Evolutionary conservation across 2,113 vertebrate species (phyloP).

Genomic region (Sturnus vulgaris): DNA sequence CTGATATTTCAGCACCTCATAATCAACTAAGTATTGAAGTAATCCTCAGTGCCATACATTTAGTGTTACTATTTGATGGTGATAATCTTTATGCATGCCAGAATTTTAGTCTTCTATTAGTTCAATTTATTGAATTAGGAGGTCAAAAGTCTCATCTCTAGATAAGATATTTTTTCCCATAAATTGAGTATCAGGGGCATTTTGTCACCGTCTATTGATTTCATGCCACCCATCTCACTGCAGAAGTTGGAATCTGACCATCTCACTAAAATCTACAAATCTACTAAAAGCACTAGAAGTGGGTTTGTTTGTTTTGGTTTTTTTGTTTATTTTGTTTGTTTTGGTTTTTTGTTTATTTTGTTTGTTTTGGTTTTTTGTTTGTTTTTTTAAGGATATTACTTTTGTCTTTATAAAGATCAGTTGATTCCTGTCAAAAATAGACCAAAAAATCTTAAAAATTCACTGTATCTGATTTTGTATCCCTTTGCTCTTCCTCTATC

Average conservation of each 20-base stretch:
- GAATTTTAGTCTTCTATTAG: not conserved
- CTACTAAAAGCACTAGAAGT: not conserved
- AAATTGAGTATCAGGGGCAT: not conserved
- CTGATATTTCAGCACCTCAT: not conserved
- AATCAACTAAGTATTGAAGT: not conserved
- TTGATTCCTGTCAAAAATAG: not conserved
- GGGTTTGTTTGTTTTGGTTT: too few relatives aligned
- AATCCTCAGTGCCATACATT: not conserved
- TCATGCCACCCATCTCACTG: not conserved
- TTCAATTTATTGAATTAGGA: constrained; percentile 14
- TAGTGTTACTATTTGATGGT: not conserved
- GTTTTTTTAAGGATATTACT: fast-evolving
- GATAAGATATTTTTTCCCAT: not conserved
- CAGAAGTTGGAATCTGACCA: not conserved
- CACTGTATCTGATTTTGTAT: not conserved
- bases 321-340: not conserved
- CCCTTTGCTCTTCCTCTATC: not conserved
- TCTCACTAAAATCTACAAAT: not conserved
- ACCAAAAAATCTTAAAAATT: not conserved
- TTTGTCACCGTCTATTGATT: not conserved
- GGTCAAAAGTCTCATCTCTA: not conserved
- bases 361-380: too few relatives aligned
- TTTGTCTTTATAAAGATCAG: not conserved
- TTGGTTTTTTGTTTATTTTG: not conserved
- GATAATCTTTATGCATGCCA: not conserved